Percentiles rank a stretch among this genome's conserved stretches.
These are phyloP conservation scores for Myrmophylax atrothorax DNA, from an alignment of 2,113 vertebrate genomes.

Conservation along the genomic window DNA sequence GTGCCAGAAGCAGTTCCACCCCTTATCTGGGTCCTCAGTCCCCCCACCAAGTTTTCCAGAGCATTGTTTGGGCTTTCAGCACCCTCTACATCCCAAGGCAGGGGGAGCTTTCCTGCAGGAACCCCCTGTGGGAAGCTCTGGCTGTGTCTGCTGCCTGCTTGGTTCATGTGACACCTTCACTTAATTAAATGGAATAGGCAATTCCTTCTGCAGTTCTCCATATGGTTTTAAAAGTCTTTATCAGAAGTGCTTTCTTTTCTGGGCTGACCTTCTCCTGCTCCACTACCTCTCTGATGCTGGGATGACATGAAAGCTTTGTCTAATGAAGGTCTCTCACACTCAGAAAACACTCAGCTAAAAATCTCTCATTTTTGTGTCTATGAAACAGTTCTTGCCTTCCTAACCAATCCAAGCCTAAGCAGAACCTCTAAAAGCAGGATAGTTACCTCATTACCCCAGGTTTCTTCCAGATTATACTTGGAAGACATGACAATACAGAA, in stretches of 20 bases:
- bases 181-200: not conserved
- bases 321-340: not conserved
- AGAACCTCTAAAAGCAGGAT: not conserved
- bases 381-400: not conserved
- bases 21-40: not conserved
- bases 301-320: not conserved
- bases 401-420: not conserved
- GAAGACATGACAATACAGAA: not conserved
- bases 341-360: not conserved
- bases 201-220: not conserved
- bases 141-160: not conserved
- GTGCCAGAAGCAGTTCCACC: not conserved
- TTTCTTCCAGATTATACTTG: not conserved
- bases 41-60: not conserved
- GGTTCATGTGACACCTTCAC: not conserved
- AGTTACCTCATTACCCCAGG: not conserved
- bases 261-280: not conserved
- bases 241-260: not conserved
- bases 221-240: not conserved
- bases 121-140: not conserved
- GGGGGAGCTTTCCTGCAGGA: not conserved
- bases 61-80: not conserved
- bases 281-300: not conserved
- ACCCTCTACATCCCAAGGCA: not conserved
- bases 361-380: not conserved